Evolutionary conservation across 1,140 invertebrate species (phyloP), one percentile per base, ranked within the genome.

Genomic region (Zophobas morio): DNA sequence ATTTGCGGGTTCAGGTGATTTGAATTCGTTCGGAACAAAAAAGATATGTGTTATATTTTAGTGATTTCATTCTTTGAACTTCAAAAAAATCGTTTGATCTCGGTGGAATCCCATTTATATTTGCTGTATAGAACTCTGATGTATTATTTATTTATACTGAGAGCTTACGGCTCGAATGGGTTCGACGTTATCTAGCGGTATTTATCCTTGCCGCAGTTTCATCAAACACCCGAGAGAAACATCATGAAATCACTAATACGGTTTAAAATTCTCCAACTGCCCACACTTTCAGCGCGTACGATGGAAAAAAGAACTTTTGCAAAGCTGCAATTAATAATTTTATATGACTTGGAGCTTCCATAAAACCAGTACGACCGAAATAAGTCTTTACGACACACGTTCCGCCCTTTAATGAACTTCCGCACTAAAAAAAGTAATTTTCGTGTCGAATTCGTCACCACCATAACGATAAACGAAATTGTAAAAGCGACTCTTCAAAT

Each of bases 1-100:
- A 74, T 79, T 79, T 79, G 78, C 60, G 70, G 78, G 56, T 72
- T 77, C 78, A 79, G 75, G 75, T 73, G 70, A 79, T 79, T 79
- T 73, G 63, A 79, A 79, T 79, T 77, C 70, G 46, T 56, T 39
- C 75, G 70, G 60, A 79, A 54, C 47, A 76, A 79, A 53, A 74
- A 54, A 74, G 46, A 74, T 74, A 56, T 71, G 66, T 71, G 47
- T 71, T 74, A 53, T 56, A 42, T 53, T 74, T 73, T 53, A 54
- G 49, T 56, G 71, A 74, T 74, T 74, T 73, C 37, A 54, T 74
- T 53, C 71, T 74, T 74, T 74, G 71, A 74, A 53, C 71, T 74
- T 56, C 20, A 37, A 39, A 53, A 20, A 72, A 72, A 54, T 72
- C 70, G 42, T 71, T 72, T 54, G 37, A 72, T 39, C 51, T 72